Evolutionary conservation across 2,113 vertebrate species (phyloP).

Genomic region (Scortum barcoo): DNA sequence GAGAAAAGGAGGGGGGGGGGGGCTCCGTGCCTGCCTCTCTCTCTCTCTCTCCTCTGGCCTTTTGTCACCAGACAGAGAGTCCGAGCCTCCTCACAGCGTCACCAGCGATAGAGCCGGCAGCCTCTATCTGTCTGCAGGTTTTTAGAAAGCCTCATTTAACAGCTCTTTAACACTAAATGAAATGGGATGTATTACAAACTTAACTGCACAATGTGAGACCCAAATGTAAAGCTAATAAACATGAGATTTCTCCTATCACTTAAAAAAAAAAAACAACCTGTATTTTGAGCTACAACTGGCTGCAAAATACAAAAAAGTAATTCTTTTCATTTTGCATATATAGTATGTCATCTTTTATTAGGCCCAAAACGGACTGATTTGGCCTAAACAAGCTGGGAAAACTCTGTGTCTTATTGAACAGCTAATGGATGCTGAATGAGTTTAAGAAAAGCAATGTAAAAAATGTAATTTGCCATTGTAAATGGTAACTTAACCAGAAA

Average conservation of each 20-base stretch:
- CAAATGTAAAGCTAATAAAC: not conserved
- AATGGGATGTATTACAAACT: not conserved
- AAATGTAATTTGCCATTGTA: not conserved
- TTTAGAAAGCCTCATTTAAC: not conserved
- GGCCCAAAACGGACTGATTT: not conserved
- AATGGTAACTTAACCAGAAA: not conserved
- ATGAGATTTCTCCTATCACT: not conserved
- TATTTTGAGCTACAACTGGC: not conserved
- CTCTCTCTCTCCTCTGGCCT: conserved; percentile 71
- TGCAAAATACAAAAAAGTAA: not conserved
- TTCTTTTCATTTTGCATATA: not conserved
- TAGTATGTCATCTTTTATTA: not conserved
- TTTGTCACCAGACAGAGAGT: conserved; percentile 79
- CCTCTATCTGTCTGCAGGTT: conserved; percentile 15
- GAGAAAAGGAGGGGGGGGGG: conserved; percentile 71
- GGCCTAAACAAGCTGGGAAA: not conserved
- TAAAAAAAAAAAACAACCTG: not conserved
- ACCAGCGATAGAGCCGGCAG: conserved; percentile 19
- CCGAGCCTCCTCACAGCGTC: conserved; percentile 39
- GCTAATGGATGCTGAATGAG: not conserved
- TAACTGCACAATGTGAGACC: not conserved
- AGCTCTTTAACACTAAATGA: not conserved
- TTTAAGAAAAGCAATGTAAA: not conserved
- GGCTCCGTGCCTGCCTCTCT: conserved; percentile 66
- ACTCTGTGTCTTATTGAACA: not conserved